Percentiles rank a stretch among this genome's conserved stretches.
Conservation (phyloP, 2,888 invertebrate genomes). For the Sabatieria punctata region DNA sequence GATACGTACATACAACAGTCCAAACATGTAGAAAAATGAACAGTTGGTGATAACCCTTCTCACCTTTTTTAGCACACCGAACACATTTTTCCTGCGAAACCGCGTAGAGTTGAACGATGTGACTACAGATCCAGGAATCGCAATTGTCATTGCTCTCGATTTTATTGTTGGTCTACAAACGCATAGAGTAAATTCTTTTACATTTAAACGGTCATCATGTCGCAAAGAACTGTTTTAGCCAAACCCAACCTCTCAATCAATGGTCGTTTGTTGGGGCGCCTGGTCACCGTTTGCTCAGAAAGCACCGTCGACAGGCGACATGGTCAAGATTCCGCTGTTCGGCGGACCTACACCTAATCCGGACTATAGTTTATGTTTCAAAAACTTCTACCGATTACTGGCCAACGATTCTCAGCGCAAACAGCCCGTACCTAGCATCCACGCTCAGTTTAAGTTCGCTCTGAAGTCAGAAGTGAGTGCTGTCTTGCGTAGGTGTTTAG, state of each 20-base stretch:
- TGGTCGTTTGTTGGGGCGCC: constrained; percentile 34
- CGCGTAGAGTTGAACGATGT: not conserved
- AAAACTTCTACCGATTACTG: constrained; percentile 20
- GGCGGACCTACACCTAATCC: constrained; percentile 35
- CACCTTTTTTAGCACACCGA: no score
- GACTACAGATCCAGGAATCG: not conserved
- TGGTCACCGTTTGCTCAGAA: constrained; percentile 34
- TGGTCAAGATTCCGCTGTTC: constrained; percentile 22
- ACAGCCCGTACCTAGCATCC: not conserved
- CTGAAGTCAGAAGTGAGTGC: not conserved
- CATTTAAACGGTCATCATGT: no score
- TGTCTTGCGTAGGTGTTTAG: no score
- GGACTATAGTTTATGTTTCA: constrained; percentile 33
- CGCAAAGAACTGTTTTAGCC: constrained; percentile 6
- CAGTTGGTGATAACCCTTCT: no score
- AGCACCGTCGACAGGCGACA: constrained; percentile 17
- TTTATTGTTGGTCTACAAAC: not conserved
- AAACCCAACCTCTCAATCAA: constrained; percentile 4
- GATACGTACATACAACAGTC: not conserved
- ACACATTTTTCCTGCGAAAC: not conserved
- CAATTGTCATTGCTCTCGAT: not conserved
- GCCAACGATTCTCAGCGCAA: not conserved
- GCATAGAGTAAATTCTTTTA: not conserved
- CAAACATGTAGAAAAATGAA: no score
- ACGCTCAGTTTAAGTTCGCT: not conserved